Base-by-base conservation (phyloP, 2,797 vertebrate species). In the Amazona finschi region DNA sequence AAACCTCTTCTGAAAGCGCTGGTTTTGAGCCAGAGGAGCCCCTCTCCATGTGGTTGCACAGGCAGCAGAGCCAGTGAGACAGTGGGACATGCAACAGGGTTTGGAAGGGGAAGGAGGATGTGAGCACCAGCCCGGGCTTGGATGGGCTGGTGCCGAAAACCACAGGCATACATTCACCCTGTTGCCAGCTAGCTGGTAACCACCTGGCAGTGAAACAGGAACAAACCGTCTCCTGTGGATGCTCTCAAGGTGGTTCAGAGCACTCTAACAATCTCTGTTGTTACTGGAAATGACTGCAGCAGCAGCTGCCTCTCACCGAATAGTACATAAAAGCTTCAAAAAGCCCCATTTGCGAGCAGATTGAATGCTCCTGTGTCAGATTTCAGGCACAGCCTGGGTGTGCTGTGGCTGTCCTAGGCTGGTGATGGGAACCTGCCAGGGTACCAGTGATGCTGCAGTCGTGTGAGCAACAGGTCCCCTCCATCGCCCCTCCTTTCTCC, bases 11-110 rank as follows among this genome's bases (percentile, higher is more conserved):
- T 67, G 72, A 11, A 60, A 53, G 38, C 30, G 44, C 14, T 74
- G 53, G 7, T 62, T 60, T 55, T 25, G 50, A 70, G 39, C 47
- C 25, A 19, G 31, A 39, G 44, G 11, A 90, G 31, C 36, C 21
- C 7, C 0, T 12, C 70, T 62, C 17, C 44, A 2, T 0, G 1
- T 0, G 1, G 38, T 1, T 50, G 22, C 8, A 4, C 7, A 25
- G 83, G 53, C 25, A 41, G 71, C 30, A 79, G 50, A 41, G 50
- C 39, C 61, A 19, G 47, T 8, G 28, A 3, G 57, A 25, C 43
- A 77, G 71, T 1, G 11, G 38, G 53, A 57, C 13, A 0, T 0
- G 44, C 39, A 24, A 1, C 0, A 52, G n/a, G 14, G 30, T 41
- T 50, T 25, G n/a, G 30, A 39, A 20, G 39, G 12, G 21, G 4